Conservation (phyloP, 2,113 vertebrate genomes). For the Amphiprion percula region DNA sequence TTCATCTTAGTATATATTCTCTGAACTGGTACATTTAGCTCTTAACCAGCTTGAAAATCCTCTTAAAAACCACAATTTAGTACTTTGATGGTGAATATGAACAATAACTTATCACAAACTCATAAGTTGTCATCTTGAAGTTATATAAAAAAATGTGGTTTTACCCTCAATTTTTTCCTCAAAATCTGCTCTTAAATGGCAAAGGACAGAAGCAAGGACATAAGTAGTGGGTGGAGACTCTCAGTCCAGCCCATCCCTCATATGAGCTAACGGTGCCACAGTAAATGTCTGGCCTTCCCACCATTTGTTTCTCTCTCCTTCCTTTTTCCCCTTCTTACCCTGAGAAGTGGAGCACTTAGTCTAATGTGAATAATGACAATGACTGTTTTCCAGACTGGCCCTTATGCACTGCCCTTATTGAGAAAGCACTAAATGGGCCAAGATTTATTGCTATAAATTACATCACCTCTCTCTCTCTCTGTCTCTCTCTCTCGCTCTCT, state of each 20-base stretch:
- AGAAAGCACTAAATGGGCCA: slow-evolving; percentile 61
- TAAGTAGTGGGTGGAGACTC: slow-evolving; percentile 48
- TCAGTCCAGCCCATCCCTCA: slow-evolving; percentile 46
- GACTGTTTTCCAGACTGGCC: slow-evolving; percentile 59
- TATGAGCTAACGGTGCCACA: slow-evolving; percentile 61
- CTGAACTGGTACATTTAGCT: no score
- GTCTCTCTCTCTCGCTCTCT: not conserved
- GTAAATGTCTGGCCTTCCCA: slow-evolving; percentile 59
- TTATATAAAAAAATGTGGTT: not conserved
- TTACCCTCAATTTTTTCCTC: not conserved
- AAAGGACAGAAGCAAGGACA: slow-evolving; percentile 62
- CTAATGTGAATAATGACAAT: slow-evolving; percentile 69
- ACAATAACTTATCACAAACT: no score
- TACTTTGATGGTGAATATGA: no score
- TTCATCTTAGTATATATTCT: no score
- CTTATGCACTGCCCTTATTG: slow-evolving; percentile 46
- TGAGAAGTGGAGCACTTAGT: slow-evolving; percentile 72
- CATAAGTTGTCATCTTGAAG: not conserved
- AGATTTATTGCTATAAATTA: slow-evolving; percentile 64
- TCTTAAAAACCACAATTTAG: no score
- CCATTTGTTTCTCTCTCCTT: slow-evolving; percentile 42
- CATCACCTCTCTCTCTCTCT: slow-evolving; percentile 44
- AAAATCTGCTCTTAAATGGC: not conserved
- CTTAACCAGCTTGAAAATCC: no score
- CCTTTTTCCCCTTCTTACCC: slow-evolving; percentile 1